A percentile compares a stretch with the other conserved stretches of the same genome.
phyloP scores from a whole-genome alignment of 2,888 invertebrate species.

The Malacosoma neustria region DNA sequence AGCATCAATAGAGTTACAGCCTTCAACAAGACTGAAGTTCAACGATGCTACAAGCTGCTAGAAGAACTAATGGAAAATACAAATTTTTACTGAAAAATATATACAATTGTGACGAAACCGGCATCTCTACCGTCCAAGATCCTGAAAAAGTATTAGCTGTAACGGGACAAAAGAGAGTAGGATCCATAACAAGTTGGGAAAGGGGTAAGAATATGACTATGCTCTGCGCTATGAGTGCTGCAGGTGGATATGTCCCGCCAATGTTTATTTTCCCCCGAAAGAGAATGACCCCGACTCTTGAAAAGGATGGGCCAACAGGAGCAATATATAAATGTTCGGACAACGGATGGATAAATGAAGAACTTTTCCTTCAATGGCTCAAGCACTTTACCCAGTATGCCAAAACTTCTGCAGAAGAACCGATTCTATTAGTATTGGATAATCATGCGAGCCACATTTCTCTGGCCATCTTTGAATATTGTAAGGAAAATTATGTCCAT shows the following conservation, averaged over 20 bases:
- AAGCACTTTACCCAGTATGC: conserved; percentile 11
- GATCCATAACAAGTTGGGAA: too few species aligned
- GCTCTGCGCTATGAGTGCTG: too few species aligned
- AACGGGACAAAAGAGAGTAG: neutral
- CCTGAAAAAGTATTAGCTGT: conserved; percentile 3
- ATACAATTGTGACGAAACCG: conserved; percentile 5
- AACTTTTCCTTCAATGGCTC: conserved; percentile 18
- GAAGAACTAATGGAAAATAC: conserved; percentile 8
- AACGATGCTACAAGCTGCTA: conserved; percentile 14
- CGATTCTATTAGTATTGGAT: conserved; percentile 24
- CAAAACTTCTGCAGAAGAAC: conserved; percentile 15
- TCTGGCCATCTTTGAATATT: conserved; percentile 18
- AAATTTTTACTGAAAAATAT: conserved; percentile 4
- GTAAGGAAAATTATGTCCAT: conserved; percentile 12
- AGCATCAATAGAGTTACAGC: conserved; percentile 14
- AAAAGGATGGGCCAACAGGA: conserved; percentile 32
- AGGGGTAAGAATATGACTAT: conserved; percentile 9
- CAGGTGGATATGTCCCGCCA: too few species aligned
- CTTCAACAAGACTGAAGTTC: conserved; percentile 17
- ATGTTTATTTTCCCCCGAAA: conserved; percentile 17
- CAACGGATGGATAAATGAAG: conserved; percentile 15
- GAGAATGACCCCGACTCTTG: conserved; percentile 29
- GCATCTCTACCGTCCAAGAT: conserved; percentile 6
- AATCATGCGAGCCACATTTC: conserved; percentile 26
- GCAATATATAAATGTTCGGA: conserved; percentile 21